Percentiles rank a stretch among this genome's conserved stretches.
phyloP scores from a whole-genome alignment of 2,797 vertebrate genomes.

The Sarcoramphus papa region DNA sequence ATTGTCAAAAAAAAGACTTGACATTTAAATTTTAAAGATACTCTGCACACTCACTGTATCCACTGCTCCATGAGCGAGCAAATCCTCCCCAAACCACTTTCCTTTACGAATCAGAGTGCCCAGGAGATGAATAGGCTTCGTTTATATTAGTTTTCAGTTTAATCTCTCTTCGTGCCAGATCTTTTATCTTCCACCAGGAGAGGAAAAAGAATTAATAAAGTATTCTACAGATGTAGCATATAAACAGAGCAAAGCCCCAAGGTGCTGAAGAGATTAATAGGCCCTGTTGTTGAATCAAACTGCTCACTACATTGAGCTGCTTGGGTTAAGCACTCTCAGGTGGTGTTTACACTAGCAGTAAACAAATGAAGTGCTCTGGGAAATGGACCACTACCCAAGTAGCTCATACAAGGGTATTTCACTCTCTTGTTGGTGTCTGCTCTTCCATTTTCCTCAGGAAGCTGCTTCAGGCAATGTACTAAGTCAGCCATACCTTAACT shows the following conservation, averaged over 20 bases:
- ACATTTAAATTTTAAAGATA: conserved; percentile 64
- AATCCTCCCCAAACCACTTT: conserved; percentile 31
- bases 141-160: conserved; percentile 73
- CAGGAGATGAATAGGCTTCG: conserved; percentile 66
- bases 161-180: conserved; percentile 73
- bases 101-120: conserved; percentile 43
- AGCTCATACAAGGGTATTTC: background rate
- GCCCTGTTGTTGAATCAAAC: conserved; percentile 56
- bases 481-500: background rate
- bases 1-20: conserved; percentile 18
- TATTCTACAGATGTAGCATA: conserved; percentile 55
- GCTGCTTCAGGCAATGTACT: background rate
- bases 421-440: background rate
- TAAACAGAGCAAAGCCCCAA: conserved; percentile 55
- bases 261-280: conserved; percentile 68
- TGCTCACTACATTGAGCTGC: conserved; percentile 51
- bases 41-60: conserved; percentile 19
- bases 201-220: conserved; percentile 67
- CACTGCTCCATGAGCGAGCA: conserved; percentile 4
- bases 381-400: conserved; percentile 15
- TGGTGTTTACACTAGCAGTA: conserved; percentile 43
- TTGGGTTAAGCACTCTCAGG: conserved; percentile 51
- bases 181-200: conserved; percentile 68
- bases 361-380: conserved; percentile 18
- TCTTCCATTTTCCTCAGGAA: background rate